A percentile compares a stretch with the other conserved stretches of the same genome.
Conservation (phyloP, 2,113 vertebrate species). For the Ammodramus savannarum region DNA sequence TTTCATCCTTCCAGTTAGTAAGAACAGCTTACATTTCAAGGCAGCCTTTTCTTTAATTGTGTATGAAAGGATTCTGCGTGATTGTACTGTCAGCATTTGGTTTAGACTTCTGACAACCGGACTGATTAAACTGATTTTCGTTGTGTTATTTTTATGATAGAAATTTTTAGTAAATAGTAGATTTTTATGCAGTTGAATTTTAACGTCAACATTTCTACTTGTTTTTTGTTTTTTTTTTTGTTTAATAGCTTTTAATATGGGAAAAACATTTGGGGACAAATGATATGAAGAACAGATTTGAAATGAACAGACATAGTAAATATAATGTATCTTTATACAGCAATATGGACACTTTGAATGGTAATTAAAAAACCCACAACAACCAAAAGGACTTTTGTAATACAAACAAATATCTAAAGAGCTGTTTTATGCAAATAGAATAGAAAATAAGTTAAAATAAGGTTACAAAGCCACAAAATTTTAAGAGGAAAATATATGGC, state of each 20-base stretch:
- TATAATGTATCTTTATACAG: background rate
- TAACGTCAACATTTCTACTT: background rate
- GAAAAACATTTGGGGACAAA: background rate
- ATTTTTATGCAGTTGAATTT: background rate
- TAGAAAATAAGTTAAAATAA: background rate
- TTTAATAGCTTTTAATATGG: background rate
- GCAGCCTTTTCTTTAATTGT: background rate
- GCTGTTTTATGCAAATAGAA: background rate
- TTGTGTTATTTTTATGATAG: background rate
- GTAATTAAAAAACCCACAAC: background rate
- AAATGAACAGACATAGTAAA: background rate
- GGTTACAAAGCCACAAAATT: background rate
- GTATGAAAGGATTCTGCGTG: background rate
- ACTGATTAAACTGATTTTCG: background rate
- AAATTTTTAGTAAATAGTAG: background rate
- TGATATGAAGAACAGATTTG: background rate
- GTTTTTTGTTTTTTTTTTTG: background rate
- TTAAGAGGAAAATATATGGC: background rate
- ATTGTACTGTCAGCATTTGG: background rate
- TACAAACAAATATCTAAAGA: background rate
- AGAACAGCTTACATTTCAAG: background rate
- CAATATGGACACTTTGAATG: background rate
- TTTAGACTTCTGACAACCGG: background rate
- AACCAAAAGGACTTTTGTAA: background rate
- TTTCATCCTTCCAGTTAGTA: background rate